Evolutionary conservation across 2,888 invertebrate genomes (phyloP), one percentile per base, ranked within the genome.

Genomic region (Drosophila nr. medialis): DNA sequence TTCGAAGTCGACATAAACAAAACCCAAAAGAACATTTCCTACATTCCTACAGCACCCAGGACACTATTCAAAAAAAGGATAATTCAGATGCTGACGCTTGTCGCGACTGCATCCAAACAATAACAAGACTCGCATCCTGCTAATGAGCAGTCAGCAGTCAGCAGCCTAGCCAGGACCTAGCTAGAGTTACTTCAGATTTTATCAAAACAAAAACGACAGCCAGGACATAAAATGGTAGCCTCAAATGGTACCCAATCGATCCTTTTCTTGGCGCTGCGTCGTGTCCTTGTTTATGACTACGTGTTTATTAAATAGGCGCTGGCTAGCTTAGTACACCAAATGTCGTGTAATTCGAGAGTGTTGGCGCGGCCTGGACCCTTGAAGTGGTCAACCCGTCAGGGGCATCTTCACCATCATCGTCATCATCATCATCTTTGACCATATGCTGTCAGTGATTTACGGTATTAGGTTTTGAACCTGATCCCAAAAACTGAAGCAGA

Each of bases 131-230:
- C 36, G 73, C 62, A 60, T 60, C 36, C 72, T 75, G 79, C 70
- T 82, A 85, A 84, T 82, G 84, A 84, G 75, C 56, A 36, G 68
- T 59, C 61, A 83, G 77, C 54, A 34, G 67, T 62, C 59, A 29
- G 49, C 27, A 13, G 60, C n/a, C 58, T 49, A 56, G 66, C 36
- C 68, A 54, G 48, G 29, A 71, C 36, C 55, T 67, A 10, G 40
- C 11, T 67, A 29, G 32, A 62, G 86, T 81, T 89, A 86, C 77
- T 89, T 86, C 89, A 87, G 89, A 87, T 89, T 76, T 87, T 89
- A 87, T 87, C 86, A 87, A 89, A 87, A 87, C 86, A 87, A 80
- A 45, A 75, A 67, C 59, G 61, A 71, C 73, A 73, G 62, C 29
- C 66, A 34, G 70, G 54, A 61, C 72, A 56, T 69, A 53, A 66